Conservation (phyloP, 2,113 vertebrate genomes). For the Diglossa brunneiventris region DNA sequence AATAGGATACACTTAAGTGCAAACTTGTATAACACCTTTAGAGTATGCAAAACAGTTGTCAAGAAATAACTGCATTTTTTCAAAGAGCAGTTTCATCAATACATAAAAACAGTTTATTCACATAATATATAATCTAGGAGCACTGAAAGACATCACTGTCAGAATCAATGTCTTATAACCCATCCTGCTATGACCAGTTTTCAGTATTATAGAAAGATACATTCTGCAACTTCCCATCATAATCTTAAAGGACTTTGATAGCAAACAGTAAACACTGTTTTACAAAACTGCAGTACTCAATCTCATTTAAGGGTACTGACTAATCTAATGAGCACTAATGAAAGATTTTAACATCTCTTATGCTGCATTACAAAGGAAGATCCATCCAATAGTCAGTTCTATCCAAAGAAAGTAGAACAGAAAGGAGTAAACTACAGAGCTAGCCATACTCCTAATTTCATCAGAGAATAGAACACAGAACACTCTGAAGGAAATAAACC, state of each 20-base stretch:
- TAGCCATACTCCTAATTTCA: background rate
- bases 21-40: background rate
- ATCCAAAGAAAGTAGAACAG: background rate
- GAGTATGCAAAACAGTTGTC: background rate
- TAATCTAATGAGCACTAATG: fast-evolving
- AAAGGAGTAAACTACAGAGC: background rate
- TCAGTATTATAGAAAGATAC: background rate
- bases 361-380: background rate
- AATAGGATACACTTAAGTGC: slow-evolving; percentile 59
- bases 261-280: background rate
- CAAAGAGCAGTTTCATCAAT: background rate
- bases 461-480: background rate
- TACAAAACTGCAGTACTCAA: background rate
- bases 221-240: background rate
- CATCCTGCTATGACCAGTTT: background rate
- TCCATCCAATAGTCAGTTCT: background rate
- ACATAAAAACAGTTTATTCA: background rate
- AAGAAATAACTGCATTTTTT: background rate
- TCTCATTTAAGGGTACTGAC: background rate
- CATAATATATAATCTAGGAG: background rate
- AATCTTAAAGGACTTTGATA: background rate
- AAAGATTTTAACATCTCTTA: background rate
- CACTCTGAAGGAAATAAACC: background rate
- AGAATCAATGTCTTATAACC: background rate
- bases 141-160: background rate